A percentile compares a stretch with the other conserved stretches of the same genome.
Conservation (phyloP, 2,888 invertebrate species). For the Neuroscelio doddi region DNA sequence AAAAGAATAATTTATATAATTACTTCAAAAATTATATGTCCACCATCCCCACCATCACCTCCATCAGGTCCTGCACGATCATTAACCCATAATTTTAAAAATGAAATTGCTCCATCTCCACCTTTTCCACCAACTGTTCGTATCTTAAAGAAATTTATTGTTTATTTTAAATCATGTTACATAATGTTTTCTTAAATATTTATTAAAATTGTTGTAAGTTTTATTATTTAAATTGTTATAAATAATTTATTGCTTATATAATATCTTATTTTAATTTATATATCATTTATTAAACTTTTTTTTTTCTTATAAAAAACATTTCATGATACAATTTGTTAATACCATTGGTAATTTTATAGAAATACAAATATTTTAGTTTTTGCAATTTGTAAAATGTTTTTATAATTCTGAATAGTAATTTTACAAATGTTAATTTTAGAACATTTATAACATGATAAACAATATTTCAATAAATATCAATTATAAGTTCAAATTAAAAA, state of each 20-base stretch:
- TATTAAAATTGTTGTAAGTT: slow-evolving; percentile 4
- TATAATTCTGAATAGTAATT: too few species aligned
- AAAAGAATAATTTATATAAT: too few species aligned
- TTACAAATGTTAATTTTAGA: too few species aligned
- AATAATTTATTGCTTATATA: too few species aligned
- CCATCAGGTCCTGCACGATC: slow-evolving; percentile 96
- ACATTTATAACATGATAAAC: not conserved
- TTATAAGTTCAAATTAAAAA: slow-evolving; percentile 1
- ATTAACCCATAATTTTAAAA: slow-evolving; percentile 86
- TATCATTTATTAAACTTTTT: too few species aligned
- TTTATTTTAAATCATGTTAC: slow-evolving; percentile 12
- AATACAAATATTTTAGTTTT: too few species aligned
- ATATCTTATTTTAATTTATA: too few species aligned
- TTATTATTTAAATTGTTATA: too few species aligned
- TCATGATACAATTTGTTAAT: too few species aligned
- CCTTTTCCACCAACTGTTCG: slow-evolving; percentile 88
- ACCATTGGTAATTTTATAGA: too few species aligned
- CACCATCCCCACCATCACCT: slow-evolving; percentile 97
- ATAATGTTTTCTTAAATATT: slow-evolving; percentile 5
- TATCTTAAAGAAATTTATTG: slow-evolving; percentile 68
- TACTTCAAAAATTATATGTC: slow-evolving; percentile 89
- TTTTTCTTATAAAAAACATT: too few species aligned
- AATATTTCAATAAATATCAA: slow-evolving; percentile 8
- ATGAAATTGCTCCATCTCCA: slow-evolving; percentile 93
- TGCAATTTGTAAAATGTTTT: too few species aligned